These are phyloP conservation scores for Neodiprion pinetum DNA, from an alignment of 1,140 invertebrate genomes.

Conservation along the genomic window DNA sequence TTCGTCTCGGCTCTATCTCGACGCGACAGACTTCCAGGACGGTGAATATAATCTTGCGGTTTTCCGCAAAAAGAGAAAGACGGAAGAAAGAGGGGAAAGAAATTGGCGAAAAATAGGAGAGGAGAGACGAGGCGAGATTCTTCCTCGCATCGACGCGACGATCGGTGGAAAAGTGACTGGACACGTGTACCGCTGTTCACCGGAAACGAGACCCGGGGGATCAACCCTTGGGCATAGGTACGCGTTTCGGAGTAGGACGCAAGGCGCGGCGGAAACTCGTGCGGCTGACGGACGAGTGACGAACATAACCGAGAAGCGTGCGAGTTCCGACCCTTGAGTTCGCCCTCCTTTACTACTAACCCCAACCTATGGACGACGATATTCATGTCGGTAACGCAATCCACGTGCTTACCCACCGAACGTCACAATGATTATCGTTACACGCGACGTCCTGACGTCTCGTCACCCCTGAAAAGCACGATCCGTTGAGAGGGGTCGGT, in stretches of 20 bases:
- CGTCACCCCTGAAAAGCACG: too few relatives aligned
- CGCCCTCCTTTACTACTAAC: too few relatives aligned
- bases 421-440: too few relatives aligned
- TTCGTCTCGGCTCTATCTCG: conserved; percentile 10
- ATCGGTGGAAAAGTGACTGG: background rate
- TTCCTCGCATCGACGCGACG: too few relatives aligned
- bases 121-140: too few relatives aligned
- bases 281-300: background rate
- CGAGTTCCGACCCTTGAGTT: too few relatives aligned
- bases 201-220: conserved; percentile 11
- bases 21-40: background rate
- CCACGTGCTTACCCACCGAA: too few relatives aligned
- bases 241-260: background rate
- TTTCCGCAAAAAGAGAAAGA: background rate
- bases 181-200: background rate
- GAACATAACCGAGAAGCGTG: conserved; percentile 11
- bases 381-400: too few relatives aligned
- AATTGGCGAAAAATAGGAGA: too few relatives aligned
- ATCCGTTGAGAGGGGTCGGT: too few relatives aligned
- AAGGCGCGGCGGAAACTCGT: background rate
- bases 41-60: background rate
- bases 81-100: background rate
- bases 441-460: too few relatives aligned
- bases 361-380: too few relatives aligned
- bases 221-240: background rate